phyloP scores from a whole-genome alignment of 2,113 vertebrate genomes.

The Boleophthalmus pectinirostris region DNA sequence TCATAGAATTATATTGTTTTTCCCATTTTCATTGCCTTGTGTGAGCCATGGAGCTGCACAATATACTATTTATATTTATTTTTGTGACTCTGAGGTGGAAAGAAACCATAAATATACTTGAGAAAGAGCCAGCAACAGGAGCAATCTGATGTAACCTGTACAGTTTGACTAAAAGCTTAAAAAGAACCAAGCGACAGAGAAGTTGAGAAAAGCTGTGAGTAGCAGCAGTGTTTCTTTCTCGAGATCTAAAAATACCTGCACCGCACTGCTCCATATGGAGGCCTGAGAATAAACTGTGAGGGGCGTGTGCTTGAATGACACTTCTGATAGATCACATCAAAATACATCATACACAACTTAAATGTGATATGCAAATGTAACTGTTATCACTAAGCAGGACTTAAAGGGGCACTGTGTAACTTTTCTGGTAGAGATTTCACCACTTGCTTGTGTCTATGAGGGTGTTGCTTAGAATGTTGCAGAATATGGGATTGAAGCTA shows the following conservation, averaged over 20 bases:
- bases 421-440: too few species aligned
- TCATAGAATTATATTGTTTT: not conserved
- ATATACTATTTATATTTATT: not conserved
- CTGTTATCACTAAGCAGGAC: not conserved
- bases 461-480: too few species aligned
- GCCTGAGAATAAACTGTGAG: conserved; percentile 37
- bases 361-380: not conserved
- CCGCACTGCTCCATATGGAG: conserved; percentile 46
- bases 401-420: too few species aligned
- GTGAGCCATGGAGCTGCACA: not conserved
- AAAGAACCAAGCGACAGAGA: conserved; percentile 24
- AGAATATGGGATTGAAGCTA: too few species aligned
- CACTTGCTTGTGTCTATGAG: too few species aligned
- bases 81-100: not conserved
- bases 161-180: conserved; percentile 16
- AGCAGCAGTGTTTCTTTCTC: conserved; percentile 52
- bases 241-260: conserved; percentile 59
- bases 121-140: not conserved
- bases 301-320: conserved; percentile 7
- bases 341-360: not conserved
- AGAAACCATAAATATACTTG: not conserved
- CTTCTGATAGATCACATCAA: not conserved
- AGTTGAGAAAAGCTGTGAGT: conserved; percentile 34
- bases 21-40: not conserved
- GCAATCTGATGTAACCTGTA: not conserved